Conservation (phyloP, 2,797 vertebrate genomes). For the Acanthurus leucopareius region DNA sequence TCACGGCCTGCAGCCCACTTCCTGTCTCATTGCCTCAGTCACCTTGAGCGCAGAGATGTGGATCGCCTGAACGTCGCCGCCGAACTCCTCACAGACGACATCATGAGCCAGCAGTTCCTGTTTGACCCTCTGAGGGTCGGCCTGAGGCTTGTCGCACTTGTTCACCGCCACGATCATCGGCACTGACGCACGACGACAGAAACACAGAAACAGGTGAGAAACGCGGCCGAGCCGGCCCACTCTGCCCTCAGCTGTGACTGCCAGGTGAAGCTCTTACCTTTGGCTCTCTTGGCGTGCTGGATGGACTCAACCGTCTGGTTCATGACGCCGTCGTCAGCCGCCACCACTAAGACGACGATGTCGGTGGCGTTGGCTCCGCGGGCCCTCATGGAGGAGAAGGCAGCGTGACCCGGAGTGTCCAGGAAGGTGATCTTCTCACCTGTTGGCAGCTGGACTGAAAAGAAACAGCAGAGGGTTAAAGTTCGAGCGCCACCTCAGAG, state of each 20-base stretch:
- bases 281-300: conserved; percentile 89
- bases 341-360: conserved; percentile 93
- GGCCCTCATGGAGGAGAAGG: conserved; percentile 95
- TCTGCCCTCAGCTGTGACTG: background rate
- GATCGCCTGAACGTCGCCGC: conserved; percentile 94
- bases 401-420: conserved; percentile 97
- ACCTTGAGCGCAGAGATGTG: conserved; percentile 94
- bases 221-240: fast-evolving
- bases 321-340: conserved; percentile 97
- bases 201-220: background rate
- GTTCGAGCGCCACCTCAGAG: background rate
- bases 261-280: conserved; percentile 77
- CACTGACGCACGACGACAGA: conserved; percentile 50
- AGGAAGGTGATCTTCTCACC: conserved; percentile 96
- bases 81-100: conserved; percentile 94
- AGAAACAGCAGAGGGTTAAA: background rate
- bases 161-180: conserved; percentile 94
- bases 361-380: conserved; percentile 93
- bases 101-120: conserved; percentile 89
- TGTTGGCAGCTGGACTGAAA: conserved; percentile 87
- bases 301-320: conserved; percentile 95
- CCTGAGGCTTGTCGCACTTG: conserved; percentile 93
- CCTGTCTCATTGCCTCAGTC: too few relatives aligned
- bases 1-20: too few relatives aligned
- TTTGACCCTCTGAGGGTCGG: conserved; percentile 90